Conservation (phyloP, 2,113 vertebrate genomes). For the Rattus norvegicus region DNA sequence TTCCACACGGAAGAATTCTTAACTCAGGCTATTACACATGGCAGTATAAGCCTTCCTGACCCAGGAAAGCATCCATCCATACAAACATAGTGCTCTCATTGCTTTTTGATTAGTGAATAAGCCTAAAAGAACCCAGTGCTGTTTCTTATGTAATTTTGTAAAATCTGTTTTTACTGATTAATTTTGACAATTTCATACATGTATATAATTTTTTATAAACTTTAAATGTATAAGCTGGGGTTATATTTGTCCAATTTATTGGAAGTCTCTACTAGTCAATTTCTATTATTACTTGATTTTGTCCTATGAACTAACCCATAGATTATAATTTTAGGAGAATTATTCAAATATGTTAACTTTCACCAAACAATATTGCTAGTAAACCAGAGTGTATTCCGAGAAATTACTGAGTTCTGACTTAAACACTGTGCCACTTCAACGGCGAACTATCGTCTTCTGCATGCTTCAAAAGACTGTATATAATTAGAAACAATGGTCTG, state of each 20-base stretch:
- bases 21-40: background rate
- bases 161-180: background rate
- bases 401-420: background rate
- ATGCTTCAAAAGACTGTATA: background rate
- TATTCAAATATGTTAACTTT: conserved; percentile 8
- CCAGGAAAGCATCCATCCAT: background rate
- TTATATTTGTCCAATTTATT: conserved; percentile 25
- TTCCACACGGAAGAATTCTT: background rate
- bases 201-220: background rate
- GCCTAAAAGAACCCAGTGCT: conserved; percentile 27
- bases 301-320: background rate
- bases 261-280: conserved; percentile 7
- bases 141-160: background rate
- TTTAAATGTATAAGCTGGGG: background rate
- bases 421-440: background rate
- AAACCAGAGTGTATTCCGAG: background rate
- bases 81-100: background rate
- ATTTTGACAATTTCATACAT: background rate
- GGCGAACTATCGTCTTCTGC: background rate
- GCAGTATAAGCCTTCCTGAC: background rate
- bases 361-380: background rate
- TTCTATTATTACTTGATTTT: conserved; percentile 44
- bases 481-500: background rate
- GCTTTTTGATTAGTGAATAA: conserved; percentile 56
- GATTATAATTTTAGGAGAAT: conserved; percentile 29